Evolutionary conservation across 2,888 invertebrate species (phyloP), one percentile per base, ranked within the genome.

Genomic region (Thalpophila matura): DNA sequence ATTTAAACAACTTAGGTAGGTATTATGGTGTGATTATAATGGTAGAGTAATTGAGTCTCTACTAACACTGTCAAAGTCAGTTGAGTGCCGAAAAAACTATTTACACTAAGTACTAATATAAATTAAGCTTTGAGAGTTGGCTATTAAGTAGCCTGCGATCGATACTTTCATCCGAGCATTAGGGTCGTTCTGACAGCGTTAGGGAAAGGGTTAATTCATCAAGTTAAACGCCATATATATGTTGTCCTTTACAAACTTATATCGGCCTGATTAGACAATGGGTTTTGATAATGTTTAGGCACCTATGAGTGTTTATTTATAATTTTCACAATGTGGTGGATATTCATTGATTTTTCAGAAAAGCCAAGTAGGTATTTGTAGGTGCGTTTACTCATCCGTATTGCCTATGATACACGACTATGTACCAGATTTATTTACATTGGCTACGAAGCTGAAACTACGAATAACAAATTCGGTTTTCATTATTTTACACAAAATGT

Each of bases 381-480:
- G 29, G 10, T 62, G 24, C 10, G 33, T 9, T 38, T 27, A 38
- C 9, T 55, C 37, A 27, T 31, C 2, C 26, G 14, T 24, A 12
- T 47, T 56, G 27, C 56, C 42, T 62, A 43, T 37, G 22, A n/a
- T 24, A 40, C 38, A 33, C 14, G 38, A 18, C 22, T 38, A 12
- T 22, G 20, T 45, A 64, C 24, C 14, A 12, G 38, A 3, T 37
- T 47, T 71, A 64, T 72, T 53, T 77, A 78, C 53, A 61, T 43
- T 42, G 31, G 26, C 71, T 71, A 77, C 54, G 58, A 73, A 77
- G 79, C 79, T 54, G 59, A 58, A 66, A 64, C 65, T 78, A 74
- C 56, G 56, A 51, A 59, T 71, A 71, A 43, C 51, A 77, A 78
- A 79, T 60, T 76, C 72, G 62, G 77, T 53, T 77, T 55, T 61